Base-by-base conservation (phyloP, 1,140 invertebrate species). In the Papilio dardanus region DNA sequence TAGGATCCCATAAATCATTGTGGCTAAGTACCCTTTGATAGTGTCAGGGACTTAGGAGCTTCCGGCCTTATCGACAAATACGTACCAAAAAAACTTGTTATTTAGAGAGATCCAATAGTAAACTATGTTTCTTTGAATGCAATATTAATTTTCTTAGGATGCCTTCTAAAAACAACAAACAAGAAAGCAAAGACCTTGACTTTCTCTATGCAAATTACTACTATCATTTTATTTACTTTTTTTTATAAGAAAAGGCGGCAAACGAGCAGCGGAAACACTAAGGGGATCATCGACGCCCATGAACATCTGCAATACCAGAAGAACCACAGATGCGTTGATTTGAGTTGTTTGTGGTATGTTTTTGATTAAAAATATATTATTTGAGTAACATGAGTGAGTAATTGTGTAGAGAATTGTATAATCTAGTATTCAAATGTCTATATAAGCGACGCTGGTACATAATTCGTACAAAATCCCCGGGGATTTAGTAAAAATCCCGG, bases 401-500 rank as follows among this genome's bases (percentile, higher is more conserved):
- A 62, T 62, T 62, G 12, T 28, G 54, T 14, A 62, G 40, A 65
- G 40, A 66, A 74, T 42, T 42, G 16, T 37, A n/a, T n/a, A 65
- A 74, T 42, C n/a, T 7, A 33, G 21, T 40, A 35, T 10, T 19
- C 19, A 12, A 69, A 19, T 24, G 67, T 69, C 35, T 69, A 40
- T 40, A 40, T n/a, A 37, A 69, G 67, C 40, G 31, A 12, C 67
- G 67, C 12, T n/a, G 28, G 67, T 40, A 40, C 67, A 69, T 69
- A 69, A 37, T 69, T 69, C 33, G 35, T 35, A 69, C n/a, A 19
- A 69, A 69, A 69, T 69, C 67, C 35, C 67, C 10, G 35, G 7
- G 67, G 67, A 40, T 40, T 40, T 37, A 37, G 67, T 33, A 69
- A 69, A 69, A 69, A 69, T 69, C 67, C 67, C 33, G 31, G 31